Percentiles rank a stretch among this genome's conserved stretches.
Conservation (phyloP, 1,140 invertebrate genomes). For the Anastrepha obliqua region DNA sequence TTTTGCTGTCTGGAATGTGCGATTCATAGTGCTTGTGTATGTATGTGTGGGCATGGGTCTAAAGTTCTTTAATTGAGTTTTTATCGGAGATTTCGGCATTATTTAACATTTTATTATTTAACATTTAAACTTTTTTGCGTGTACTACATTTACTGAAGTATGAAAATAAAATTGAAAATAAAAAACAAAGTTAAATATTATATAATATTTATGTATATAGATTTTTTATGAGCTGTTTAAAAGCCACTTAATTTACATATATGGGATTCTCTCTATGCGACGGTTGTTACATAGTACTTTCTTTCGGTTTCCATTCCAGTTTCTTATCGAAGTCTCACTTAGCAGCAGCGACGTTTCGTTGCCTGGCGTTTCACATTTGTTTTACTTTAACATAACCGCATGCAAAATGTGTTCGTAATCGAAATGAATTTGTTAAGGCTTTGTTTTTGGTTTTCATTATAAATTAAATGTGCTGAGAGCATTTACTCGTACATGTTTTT, state of each 20-base stretch:
- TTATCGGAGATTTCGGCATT: too few species aligned
- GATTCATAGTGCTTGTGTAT: too few species aligned
- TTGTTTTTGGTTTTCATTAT: neutral
- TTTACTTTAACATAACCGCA: neutral
- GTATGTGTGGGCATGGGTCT: too few species aligned
- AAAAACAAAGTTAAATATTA: neutral
- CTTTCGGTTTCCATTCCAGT: neutral
- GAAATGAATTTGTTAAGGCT: neutral
- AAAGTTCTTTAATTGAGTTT: too few species aligned
- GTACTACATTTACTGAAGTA: too few species aligned
- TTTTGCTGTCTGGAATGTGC: neutral
- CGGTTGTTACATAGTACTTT: too few species aligned
- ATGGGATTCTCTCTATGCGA: neutral
- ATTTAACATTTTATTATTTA: too few species aligned
- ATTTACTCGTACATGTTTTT: neutral
- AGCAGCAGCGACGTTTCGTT: neutral
- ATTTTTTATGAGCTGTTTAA: neutral
- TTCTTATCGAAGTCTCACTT: neutral
- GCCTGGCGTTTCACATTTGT: neutral
- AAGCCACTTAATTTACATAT: neutral
- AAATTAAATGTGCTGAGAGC: slow-evolving; percentile 22
- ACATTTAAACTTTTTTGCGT: too few species aligned
- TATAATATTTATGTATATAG: neutral
- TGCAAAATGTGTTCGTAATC: neutral
- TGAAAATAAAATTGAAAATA: neutral